Evolutionary conservation across 2,797 vertebrate species (phyloP).

Genomic region (Poeciliopsis gracilis): DNA sequence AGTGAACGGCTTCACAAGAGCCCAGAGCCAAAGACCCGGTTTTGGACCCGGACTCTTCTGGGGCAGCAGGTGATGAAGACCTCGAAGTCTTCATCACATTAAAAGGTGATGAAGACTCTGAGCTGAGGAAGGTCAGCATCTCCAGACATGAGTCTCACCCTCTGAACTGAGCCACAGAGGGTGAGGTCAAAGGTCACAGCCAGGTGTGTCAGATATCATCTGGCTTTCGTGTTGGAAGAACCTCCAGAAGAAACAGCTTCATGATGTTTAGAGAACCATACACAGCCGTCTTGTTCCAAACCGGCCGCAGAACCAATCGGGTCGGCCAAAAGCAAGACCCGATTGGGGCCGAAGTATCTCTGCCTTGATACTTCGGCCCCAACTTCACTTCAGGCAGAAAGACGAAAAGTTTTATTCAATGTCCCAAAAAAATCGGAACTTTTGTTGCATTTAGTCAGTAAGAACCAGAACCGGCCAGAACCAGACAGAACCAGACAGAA

Average conservation of each 20-base stretch:
- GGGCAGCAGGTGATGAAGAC: not conserved
- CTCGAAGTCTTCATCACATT: not conserved
- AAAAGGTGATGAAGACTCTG: not conserved
- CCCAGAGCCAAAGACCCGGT: not conserved
- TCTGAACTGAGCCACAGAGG: no score
- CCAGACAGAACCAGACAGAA: not conserved
- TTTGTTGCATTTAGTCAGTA: not conserved
- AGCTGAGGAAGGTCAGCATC: not conserved
- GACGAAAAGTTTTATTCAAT: not conserved
- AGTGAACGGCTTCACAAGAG: not conserved
- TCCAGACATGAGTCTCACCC: no score
- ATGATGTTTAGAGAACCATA: not conserved
- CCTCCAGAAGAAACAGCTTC: not conserved
- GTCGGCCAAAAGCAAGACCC: not conserved
- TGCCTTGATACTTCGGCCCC: no score
- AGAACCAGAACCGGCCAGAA: not conserved
- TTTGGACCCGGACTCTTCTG: not conserved
- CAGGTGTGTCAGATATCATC: no score
- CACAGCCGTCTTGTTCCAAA: not conserved
- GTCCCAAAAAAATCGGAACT: not conserved
- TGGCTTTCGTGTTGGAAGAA: no score
- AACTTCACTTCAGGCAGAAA: not conserved
- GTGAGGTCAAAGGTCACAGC: no score
- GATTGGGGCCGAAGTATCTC: no score
- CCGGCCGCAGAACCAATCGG: not conserved